Conservation (phyloP, 2,888 invertebrate genomes). For the Tineola bisselliella region DNA sequence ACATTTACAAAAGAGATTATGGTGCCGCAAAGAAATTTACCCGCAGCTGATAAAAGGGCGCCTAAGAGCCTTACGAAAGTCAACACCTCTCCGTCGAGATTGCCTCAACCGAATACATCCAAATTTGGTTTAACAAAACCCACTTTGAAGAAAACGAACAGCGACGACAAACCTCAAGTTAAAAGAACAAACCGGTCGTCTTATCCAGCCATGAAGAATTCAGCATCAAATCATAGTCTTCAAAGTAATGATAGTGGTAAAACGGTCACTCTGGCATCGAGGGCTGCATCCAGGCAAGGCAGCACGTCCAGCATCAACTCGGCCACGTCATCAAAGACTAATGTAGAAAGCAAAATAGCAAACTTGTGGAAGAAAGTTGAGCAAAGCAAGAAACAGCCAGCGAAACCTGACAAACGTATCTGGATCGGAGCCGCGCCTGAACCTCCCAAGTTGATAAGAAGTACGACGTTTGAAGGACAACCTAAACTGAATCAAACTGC, state of each 20-base stretch:
- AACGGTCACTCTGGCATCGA: conserved; percentile 45
- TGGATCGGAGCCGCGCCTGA: conserved; percentile 64
- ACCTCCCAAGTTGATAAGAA: conserved; percentile 62
- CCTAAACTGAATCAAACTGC: conserved; percentile 42
- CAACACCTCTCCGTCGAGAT: conserved; percentile 53
- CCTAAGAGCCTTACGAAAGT: conserved; percentile 23
- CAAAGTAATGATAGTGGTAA: conserved; percentile 63
- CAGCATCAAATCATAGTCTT: conserved; percentile 66
- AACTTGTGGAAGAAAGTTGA: conserved; percentile 83
- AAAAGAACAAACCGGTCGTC: conserved; percentile 26
- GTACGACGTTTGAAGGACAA: conserved; percentile 73
- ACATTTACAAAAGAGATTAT: conserved; percentile 86
- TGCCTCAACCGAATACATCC: conserved; percentile 43
- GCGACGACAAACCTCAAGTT: conserved; percentile 29
- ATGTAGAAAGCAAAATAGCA: conserved; percentile 82
- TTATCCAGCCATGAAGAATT: conserved; percentile 51
- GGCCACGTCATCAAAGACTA: conserved; percentile 64
- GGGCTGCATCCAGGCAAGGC: conserved; percentile 39
- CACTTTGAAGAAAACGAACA: conserved; percentile 29
- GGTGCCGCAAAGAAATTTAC: conserved; percentile 44
- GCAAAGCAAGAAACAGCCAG: conserved; percentile 69
- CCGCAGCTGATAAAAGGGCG: conserved; percentile 37
- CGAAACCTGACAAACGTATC: conserved; percentile 69
- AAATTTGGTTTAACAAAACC: conserved; percentile 24
- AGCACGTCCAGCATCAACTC: conserved; percentile 71